These are phyloP conservation scores for Apodemus agrarius DNA, from an alignment of 2,797 vertebrate genomes.

Conservation along the genomic window DNA sequence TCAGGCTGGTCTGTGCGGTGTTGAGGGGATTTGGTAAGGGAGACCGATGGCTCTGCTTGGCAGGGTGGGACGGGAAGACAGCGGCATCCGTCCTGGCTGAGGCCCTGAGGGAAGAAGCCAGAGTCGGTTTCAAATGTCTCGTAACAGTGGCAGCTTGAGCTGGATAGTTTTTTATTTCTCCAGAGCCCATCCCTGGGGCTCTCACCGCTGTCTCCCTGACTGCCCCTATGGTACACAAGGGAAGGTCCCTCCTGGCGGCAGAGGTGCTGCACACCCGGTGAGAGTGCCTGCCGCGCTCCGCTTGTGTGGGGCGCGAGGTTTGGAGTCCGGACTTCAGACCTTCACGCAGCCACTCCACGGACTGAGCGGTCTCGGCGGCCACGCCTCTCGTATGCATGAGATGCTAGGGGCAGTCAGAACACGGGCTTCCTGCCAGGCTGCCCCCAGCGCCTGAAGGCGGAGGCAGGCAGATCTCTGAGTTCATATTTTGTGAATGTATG, in stretches of 20 bases:
- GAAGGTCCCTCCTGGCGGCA: not conserved
- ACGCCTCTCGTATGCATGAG: not conserved
- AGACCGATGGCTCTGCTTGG: fast-evolving
- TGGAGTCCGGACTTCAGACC: not conserved
- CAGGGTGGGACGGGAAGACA: not conserved
- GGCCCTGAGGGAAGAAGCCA: not conserved
- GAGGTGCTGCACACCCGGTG: not conserved
- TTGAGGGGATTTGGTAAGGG: not conserved
- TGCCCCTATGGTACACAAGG: not conserved
- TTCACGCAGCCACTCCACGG: not conserved
- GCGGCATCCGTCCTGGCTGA: not conserved
- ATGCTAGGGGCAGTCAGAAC: not conserved
- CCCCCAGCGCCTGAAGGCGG: not conserved
- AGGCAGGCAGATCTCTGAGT: not conserved
- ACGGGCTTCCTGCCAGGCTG: not conserved
- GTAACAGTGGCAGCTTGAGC: constrained; percentile 25
- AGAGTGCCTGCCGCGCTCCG: not conserved
- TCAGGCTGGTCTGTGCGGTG: constrained; percentile 72
- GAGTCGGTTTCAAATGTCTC: constrained; percentile 27
- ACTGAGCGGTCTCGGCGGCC: not conserved
- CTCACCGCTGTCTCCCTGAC: not conserved
- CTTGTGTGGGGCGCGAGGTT: not conserved
- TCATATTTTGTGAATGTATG: not conserved
- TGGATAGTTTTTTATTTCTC: constrained; percentile 51
- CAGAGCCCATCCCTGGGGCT: not conserved